Evolutionary conservation across 1,140 invertebrate genomes (phyloP).

Genomic region (Drosophila pandora): DNA sequence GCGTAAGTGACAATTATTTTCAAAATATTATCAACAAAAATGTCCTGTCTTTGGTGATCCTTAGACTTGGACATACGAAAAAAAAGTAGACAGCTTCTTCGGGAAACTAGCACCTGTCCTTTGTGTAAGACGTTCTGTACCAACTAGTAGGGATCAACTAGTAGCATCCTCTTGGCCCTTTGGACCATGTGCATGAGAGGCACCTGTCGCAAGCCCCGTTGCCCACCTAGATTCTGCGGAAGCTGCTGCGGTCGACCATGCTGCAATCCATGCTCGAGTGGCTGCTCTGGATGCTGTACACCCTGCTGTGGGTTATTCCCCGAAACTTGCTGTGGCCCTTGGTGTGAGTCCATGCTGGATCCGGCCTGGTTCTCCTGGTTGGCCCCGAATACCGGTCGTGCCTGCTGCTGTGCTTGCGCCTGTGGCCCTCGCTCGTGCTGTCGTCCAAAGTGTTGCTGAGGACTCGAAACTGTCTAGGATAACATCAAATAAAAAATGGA

Average conservation of each 20-base stretch:
- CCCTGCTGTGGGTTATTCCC: slow-evolving; percentile 41
- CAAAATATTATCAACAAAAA: background rate
- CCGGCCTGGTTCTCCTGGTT: slow-evolving; percentile 46
- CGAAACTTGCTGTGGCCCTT: slow-evolving; percentile 17
- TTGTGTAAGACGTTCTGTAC: background rate
- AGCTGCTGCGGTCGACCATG: slow-evolving; percentile 12
- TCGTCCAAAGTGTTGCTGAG: background rate
- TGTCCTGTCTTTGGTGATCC: background rate
- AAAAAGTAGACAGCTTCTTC: slow-evolving; percentile 18
- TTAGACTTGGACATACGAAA: slow-evolving; percentile 4
- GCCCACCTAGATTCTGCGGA: background rate
- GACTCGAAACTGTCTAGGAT: background rate
- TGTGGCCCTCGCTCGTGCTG: background rate
- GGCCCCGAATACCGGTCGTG: slow-evolving; percentile 12
- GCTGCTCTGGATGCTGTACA: slow-evolving; percentile 18
- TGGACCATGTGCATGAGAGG: slow-evolving; percentile 18
- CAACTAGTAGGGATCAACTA: background rate
- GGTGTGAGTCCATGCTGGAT: slow-evolving; percentile 38
- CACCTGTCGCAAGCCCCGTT: slow-evolving; percentile 15
- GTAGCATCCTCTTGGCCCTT: background rate
- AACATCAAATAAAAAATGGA: background rate
- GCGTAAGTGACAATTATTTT: slow-evolving; percentile 21
- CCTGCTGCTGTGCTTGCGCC: slow-evolving; percentile 17
- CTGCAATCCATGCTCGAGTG: slow-evolving; percentile 12
- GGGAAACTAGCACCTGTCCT: background rate